Percentiles rank a stretch among this genome's conserved stretches.
Evolutionary conservation across 2,113 vertebrate species (phyloP).

Genomic region (Tinamus guttatus): DNA sequence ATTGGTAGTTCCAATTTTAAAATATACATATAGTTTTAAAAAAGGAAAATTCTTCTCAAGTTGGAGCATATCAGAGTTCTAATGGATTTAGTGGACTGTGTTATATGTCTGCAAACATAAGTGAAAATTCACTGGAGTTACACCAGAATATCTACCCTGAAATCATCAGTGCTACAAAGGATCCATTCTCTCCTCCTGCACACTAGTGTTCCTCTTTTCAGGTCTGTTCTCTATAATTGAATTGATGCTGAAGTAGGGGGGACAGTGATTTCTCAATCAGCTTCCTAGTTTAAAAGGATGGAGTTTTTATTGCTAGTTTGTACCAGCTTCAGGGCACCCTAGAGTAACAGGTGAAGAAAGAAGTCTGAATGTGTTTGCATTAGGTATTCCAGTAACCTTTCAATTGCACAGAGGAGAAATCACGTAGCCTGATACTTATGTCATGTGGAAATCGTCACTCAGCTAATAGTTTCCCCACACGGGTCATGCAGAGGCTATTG

Average conservation of each 20-base stretch:
- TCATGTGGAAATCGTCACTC: not conserved
- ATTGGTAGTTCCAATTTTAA: not conserved
- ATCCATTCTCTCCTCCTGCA: not conserved
- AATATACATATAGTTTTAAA: not conserved
- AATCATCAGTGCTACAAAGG: not conserved
- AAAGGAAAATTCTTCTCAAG: not conserved
- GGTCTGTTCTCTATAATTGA: not conserved
- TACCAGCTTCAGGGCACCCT: not conserved
- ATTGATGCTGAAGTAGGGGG: not conserved
- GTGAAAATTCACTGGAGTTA: not conserved
- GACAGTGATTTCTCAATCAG: not conserved
- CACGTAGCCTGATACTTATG: not conserved
- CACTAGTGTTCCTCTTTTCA: not conserved
- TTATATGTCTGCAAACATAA: not conserved
- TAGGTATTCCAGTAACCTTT: not conserved
- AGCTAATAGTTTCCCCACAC: not conserved
- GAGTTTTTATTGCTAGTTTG: not conserved
- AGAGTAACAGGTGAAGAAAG: not conserved
- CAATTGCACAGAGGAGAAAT: not conserved
- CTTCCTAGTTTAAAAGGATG: not conserved
- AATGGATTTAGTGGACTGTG: not conserved
- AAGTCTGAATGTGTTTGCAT: not conserved
- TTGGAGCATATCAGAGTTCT: not conserved
- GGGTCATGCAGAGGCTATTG: not conserved
- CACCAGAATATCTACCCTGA: not conserved